Percentiles rank a stretch among this genome's conserved stretches.
These are phyloP conservation scores for Dysidea cf. avara DNA, from an alignment of 37 sponge, comb jelly and placozoan genomes.

Conservation along the genomic window DNA sequence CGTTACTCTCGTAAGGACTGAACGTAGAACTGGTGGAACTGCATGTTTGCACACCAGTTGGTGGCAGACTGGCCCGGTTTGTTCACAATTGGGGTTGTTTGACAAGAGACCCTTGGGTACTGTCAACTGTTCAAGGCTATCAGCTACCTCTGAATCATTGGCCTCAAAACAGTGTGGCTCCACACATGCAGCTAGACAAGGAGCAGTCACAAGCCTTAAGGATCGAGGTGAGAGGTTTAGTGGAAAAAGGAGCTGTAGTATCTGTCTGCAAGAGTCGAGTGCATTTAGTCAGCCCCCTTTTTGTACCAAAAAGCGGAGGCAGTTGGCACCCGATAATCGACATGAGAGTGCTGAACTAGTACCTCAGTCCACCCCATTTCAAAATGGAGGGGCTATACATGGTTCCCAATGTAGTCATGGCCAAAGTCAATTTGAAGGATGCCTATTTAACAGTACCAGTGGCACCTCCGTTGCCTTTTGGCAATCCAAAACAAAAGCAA, in stretches of 20 bases:
- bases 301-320: conserved; percentile 34
- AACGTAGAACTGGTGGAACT: too few species aligned
- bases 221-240: background rate
- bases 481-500: too few species aligned
- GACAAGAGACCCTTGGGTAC: conserved; percentile 31
- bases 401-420: too few species aligned
- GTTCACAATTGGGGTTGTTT: conserved; percentile 17
- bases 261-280: background rate
- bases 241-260: background rate
- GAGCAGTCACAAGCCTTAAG: background rate
- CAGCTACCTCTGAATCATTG: too few species aligned
- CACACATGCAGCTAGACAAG: too few species aligned
- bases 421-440: too few species aligned
- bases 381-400: too few species aligned
- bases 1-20: too few species aligned
- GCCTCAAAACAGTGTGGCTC: too few species aligned
- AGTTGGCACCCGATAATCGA: conserved; percentile 24
- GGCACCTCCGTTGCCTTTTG: too few species aligned
- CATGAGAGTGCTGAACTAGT: conserved; percentile 10
- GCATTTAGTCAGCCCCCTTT: conserved; percentile 19
- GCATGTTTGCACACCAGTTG: too few species aligned
- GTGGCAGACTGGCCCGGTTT: conserved; percentile 17
- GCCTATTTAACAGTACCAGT: too few species aligned
- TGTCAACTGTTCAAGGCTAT: conserved; percentile 2
- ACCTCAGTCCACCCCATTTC: conserved; percentile 17